Conservation (phyloP, 2,113 vertebrate species). For the Lepisosteus osseus region DNA sequence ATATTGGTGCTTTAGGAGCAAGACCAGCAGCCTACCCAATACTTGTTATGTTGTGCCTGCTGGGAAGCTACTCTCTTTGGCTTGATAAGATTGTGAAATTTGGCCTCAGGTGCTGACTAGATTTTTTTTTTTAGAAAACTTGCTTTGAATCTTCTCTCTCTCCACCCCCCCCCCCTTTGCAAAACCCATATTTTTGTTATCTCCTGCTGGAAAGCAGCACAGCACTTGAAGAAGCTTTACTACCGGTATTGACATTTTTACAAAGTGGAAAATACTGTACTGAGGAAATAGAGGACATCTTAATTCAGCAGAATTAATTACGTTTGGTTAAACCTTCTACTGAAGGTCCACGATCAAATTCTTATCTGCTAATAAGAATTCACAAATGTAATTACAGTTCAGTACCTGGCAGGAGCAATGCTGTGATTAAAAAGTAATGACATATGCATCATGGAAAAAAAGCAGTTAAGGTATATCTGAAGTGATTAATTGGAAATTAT, state of each 20-base stretch:
- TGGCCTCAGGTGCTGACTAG: not conserved
- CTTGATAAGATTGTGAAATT: not conserved
- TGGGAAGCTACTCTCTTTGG: not conserved
- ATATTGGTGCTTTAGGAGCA: not conserved
- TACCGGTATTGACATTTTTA: not conserved
- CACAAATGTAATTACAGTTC: slow-evolving; percentile 11
- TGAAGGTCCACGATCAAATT: not conserved
- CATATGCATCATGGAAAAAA: not conserved
- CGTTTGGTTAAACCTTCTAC: slow-evolving; percentile 7
- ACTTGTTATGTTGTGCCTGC: not conserved
- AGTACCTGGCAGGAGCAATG: not conserved
- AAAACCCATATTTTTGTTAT: not conserved
- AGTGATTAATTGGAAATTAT: not conserved
- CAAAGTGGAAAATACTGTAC: not conserved
- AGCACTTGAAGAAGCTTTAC: not conserved
- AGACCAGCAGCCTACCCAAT: too few relatives aligned
- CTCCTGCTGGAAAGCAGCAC: not conserved
- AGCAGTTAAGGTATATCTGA: not conserved
- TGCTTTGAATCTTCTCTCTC: too few relatives aligned
- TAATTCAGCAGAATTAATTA: slow-evolving; percentile 8
- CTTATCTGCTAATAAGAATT: slow-evolving; percentile 9
- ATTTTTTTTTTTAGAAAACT: not conserved
- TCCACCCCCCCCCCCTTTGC: not conserved
- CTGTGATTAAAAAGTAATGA: slow-evolving; percentile 10
- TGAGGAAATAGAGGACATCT: not conserved